These are phyloP conservation scores for Dinocampus coccinellae DNA, from an alignment of 2,888 invertebrate species.

Conservation along the genomic window DNA sequence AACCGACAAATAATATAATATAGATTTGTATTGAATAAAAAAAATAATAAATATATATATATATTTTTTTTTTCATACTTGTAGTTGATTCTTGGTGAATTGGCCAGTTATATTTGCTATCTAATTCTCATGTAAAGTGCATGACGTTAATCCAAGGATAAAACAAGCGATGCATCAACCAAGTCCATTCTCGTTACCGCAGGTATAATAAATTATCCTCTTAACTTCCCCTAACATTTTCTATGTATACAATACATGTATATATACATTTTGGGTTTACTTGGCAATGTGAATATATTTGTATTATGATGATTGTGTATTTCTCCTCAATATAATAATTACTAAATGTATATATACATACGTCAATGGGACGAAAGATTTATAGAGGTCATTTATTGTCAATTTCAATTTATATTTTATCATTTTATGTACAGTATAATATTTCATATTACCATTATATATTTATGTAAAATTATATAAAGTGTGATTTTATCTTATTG, in stretches of 20 bases:
- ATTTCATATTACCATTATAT: not conserved
- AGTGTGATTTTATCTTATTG: too few species aligned
- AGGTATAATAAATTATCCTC: conserved; percentile 7
- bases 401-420: not conserved
- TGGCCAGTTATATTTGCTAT: not conserved
- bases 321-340: not conserved
- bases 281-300: not conserved
- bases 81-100: too few species aligned
- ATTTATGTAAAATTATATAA: too few species aligned
- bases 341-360: not conserved
- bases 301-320: not conserved
- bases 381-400: not conserved
- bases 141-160: not conserved
- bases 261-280: not conserved
- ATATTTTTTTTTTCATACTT: too few species aligned
- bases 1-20: too few species aligned
- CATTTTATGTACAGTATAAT: not conserved
- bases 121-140: not conserved
- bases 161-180: not conserved
- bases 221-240: not conserved
- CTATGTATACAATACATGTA: not conserved
- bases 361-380: not conserved
- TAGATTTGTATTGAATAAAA: too few species aligned
- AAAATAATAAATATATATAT: too few species aligned
- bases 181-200: not conserved